A percentile compares a stretch with the other conserved stretches of the same genome.
These are phyloP conservation scores for Ramphastos sulfuratus DNA, from an alignment of 2,113 vertebrate genomes.

Conservation along the genomic window DNA sequence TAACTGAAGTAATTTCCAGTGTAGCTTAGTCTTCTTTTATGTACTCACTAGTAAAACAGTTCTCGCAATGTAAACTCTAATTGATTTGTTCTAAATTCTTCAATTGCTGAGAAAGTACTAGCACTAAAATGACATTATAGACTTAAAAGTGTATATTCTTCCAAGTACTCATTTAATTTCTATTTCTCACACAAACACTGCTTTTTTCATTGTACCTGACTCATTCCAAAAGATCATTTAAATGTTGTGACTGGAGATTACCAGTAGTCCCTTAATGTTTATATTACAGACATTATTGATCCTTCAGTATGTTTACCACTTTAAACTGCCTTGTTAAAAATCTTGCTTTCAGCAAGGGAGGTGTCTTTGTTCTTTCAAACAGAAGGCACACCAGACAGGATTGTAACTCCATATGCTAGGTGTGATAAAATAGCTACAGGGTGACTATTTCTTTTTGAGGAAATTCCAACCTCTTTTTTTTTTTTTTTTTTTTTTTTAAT, in stretches of 20 bases:
- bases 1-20: not conserved
- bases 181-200: not conserved
- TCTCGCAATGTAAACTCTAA: not conserved
- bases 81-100: not conserved
- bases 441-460: not conserved
- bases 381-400: not conserved
- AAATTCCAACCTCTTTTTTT: not conserved
- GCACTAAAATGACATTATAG: not conserved
- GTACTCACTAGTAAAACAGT: not conserved
- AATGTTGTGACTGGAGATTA: not conserved
- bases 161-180: not conserved
- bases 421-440: not conserved
- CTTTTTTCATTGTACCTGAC: not conserved
- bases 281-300: not conserved
- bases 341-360: not conserved
- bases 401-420: rapidly evolving
- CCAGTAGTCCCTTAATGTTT: not conserved
- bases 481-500: not conserved
- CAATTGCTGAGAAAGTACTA: not conserved
- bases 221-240: not conserved
- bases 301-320: not conserved
- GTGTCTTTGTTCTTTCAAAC: not conserved
- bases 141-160: not conserved
- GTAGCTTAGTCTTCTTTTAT: not conserved
- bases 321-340: not conserved